Conservation (phyloP, 2,888 invertebrate genomes). For the Drosophila borborema region DNA sequence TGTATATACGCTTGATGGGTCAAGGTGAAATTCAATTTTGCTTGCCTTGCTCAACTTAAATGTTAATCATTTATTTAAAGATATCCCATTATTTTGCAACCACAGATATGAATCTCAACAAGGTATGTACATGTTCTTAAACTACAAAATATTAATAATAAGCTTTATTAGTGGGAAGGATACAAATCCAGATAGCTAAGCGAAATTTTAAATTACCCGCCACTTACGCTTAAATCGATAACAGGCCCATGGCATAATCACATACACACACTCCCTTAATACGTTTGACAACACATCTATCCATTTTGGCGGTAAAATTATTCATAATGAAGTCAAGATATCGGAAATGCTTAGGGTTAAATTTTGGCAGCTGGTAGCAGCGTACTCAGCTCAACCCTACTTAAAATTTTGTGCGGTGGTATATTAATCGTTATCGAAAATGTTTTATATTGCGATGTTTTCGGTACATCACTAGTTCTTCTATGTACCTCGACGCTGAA, state of each 20-base stretch:
- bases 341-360: not conserved
- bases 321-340: too few species aligned
- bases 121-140: not conserved
- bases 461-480: constrained; percentile 45
- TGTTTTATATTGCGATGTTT: constrained; percentile 24
- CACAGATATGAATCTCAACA: not conserved
- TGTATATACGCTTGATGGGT: constrained; percentile 1
- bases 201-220: not conserved
- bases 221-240: not conserved
- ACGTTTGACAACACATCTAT: not conserved
- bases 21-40: constrained; percentile 12
- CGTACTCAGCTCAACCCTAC: constrained; percentile 3
- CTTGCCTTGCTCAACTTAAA: not conserved
- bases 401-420: constrained; percentile 1
- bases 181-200: not conserved
- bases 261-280: not conserved
- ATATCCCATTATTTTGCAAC: not conserved
- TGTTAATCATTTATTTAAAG: not conserved
- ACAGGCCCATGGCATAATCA: not conserved
- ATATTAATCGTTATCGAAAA: constrained; percentile 30
- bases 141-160: not conserved
- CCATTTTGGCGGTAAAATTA: not conserved
- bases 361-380: not conserved
- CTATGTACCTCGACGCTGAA: constrained; percentile 48
- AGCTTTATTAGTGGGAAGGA: not conserved